Evolutionary conservation across 2,113 vertebrate species (phyloP).

Genomic region (Pelecanoides urinatrix): DNA sequence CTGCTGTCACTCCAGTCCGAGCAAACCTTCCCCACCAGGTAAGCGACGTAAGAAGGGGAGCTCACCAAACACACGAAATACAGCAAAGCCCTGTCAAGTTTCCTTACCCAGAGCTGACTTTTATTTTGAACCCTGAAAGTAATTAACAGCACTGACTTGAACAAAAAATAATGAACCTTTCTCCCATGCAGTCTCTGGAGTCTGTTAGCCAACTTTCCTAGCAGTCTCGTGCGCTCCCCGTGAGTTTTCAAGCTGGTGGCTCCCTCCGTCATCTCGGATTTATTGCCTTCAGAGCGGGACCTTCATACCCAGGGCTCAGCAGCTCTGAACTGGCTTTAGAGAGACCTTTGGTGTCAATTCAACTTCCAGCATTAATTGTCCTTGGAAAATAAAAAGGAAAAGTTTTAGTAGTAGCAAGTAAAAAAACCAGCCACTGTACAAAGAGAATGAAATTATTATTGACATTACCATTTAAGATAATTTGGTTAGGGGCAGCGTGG

Average conservation of each 20-base stretch:
- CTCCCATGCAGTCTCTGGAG: neutral
- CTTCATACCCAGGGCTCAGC: neutral
- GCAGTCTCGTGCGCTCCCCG: fast-evolving
- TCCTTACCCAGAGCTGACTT: slow-evolving; percentile 34
- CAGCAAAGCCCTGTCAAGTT: slow-evolving; percentile 37
- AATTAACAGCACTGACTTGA: slow-evolving; percentile 56
- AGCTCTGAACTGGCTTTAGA: neutral
- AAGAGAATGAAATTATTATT: neutral
- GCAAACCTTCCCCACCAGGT: slow-evolving; percentile 72
- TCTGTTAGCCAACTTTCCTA: neutral
- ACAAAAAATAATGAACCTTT: neutral
- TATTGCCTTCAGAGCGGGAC: neutral
- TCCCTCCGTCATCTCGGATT: neutral
- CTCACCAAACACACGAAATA: slow-evolving; percentile 46
- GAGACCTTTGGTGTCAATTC: neutral
- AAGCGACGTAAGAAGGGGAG: slow-evolving; percentile 48
- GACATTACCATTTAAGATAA: neutral
- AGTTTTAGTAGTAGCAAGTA: neutral
- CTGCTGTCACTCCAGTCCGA: slow-evolving; percentile 67
- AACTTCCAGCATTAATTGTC: neutral
- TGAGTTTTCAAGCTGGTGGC: neutral
- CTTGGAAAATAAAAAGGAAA: neutral
- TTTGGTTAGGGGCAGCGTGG: neutral
- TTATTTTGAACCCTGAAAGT: slow-evolving; percentile 57
- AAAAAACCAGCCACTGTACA: neutral